Base-by-base conservation (phyloP, 2,888 invertebrate genomes). In the Drosophila mulleri region DNA sequence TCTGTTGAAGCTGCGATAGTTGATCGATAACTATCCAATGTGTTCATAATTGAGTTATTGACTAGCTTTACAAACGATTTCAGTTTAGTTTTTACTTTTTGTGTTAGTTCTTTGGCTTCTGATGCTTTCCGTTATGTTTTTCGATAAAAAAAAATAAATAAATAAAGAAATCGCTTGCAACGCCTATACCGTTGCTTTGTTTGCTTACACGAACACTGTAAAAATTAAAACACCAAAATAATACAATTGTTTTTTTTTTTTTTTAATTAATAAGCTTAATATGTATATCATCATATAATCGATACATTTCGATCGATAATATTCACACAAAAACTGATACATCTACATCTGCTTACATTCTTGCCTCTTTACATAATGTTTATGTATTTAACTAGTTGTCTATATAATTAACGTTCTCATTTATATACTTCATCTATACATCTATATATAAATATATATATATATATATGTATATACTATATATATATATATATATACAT, bases 171-270 rank as follows among this genome's bases (percentile, higher is more conserved):
- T 45, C 54, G 66, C 78, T 77, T 77, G 61, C 66, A 67, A 37
- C 67, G 73, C 35, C 48, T 57, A 41, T 56, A 53, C 12, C 73
- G 78, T 75, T 72, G 75, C 75, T 57, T 75, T 75, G 16, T 53
- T 76, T 63, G 59, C 77, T 18, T 39, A 68, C n/a, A 48, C 42
- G 48, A 54, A 56, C 53, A 72, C 66, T 75, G 63, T 78, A 63
- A 63, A 72, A 39, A 37, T 20, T 7, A 29, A 23, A 16, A 44
- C 16, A 47, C 42, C n/a, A 42, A 48, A 57, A 48, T 20, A 53
- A 67, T 39, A 35, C 9, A 35, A 20, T 20, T 52, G n/a, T 44
- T 63, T n/a, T 57, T 42, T 63, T 59, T n/a, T 16, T 57, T 35
- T 63, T 62, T 9, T 3, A 29, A 41, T 42, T 60, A 37, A 8